Conservation (phyloP, 2,888 invertebrate species). For the Cordilura impudica region DNA sequence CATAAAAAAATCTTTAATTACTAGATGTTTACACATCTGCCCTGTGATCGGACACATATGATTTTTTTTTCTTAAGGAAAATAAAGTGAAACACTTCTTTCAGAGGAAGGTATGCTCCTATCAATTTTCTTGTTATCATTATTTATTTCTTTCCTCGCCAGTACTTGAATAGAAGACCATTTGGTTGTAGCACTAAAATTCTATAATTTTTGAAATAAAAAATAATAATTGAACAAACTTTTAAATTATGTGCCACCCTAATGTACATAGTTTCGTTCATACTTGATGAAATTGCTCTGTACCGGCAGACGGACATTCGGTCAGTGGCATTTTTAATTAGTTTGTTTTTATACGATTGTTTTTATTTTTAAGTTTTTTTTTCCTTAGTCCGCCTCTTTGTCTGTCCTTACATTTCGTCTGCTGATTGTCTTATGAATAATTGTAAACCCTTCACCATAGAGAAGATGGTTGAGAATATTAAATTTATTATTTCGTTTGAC, state of each 20-base stretch:
- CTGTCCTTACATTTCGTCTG: conserved; percentile 24
- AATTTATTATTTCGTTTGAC: background rate
- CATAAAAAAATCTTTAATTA: too few relatives aligned
- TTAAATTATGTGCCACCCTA: background rate
- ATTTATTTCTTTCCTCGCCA: too few relatives aligned
- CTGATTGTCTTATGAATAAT: conserved; percentile 33
- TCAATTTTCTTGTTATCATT: too few relatives aligned
- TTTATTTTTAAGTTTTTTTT: conserved; percentile 49
- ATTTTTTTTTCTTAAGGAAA: too few relatives aligned
- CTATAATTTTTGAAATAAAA: too few relatives aligned
- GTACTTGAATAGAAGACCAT: too few relatives aligned
- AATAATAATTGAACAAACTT: too few relatives aligned
- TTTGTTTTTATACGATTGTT: conserved; percentile 61
- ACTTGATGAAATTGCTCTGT: conserved; percentile 15
- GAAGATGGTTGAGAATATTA: background rate
- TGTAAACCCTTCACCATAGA: background rate
- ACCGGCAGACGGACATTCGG: conserved; percentile 50
- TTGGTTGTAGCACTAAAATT: too few relatives aligned
- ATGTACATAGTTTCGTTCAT: background rate
- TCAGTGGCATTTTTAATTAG: conserved; percentile 67
- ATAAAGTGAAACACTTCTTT: too few relatives aligned
- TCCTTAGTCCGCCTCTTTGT: conserved; percentile 39
- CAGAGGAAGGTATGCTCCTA: too few relatives aligned
- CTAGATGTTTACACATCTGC: too few relatives aligned
- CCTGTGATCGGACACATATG: too few relatives aligned